A percentile compares a stretch with the other conserved stretches of the same genome.
Conservation (phyloP, 2,797 vertebrate species). For the Macropus fuliginosus region DNA sequence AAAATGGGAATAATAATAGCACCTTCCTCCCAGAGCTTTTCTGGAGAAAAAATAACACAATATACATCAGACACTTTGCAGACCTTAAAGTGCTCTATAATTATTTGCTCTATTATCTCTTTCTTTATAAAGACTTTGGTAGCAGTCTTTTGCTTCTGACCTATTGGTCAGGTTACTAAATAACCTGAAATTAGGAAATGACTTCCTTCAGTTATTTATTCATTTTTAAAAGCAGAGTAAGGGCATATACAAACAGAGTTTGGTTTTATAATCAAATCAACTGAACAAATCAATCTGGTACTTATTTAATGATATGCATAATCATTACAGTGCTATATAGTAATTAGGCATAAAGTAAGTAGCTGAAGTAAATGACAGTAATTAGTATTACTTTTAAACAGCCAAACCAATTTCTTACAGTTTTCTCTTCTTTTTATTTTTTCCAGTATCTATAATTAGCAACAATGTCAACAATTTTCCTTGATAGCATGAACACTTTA, state of each 20-base stretch:
- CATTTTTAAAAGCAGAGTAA: background rate
- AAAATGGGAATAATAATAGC: background rate
- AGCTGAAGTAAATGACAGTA: background rate
- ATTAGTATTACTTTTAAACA: background rate
- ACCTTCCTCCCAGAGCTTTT: background rate
- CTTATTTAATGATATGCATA: no score
- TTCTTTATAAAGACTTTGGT: background rate
- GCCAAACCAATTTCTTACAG: background rate
- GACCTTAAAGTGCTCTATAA: background rate
- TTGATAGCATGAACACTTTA: accelerated
- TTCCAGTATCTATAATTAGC: no score
- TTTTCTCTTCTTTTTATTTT: background rate
- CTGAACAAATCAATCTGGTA: background rate
- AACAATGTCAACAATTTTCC: background rate
- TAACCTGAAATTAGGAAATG: background rate
- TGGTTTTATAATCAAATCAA: background rate
- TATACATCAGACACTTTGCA: background rate
- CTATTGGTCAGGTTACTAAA: background rate
- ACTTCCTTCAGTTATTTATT: background rate
- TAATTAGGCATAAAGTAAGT: no score
- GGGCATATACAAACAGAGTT: background rate
- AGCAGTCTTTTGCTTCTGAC: background rate
- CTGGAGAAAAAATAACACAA: no score
- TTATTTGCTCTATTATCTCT: background rate
- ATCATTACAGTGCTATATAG: background rate